These are phyloP conservation scores for Drosophila nebulosa DNA, from an alignment of 1,140 invertebrate genomes.

Conservation along the genomic window DNA sequence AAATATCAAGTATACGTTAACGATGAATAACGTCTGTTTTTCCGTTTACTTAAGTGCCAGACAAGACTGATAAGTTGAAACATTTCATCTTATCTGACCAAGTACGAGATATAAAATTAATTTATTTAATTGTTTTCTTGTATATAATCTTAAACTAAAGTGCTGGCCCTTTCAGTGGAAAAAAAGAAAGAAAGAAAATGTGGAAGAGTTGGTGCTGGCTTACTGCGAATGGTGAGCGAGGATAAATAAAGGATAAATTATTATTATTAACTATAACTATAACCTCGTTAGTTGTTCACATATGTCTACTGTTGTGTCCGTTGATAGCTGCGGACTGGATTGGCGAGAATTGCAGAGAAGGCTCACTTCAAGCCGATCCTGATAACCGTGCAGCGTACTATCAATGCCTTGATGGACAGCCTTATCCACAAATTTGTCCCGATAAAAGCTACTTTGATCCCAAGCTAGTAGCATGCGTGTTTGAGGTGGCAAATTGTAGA, in stretches of 20 bases:
- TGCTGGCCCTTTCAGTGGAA: not conserved
- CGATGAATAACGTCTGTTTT: not conserved
- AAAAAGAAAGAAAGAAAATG: not conserved
- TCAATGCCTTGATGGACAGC: not conserved
- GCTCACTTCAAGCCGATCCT: not conserved
- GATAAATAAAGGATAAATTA: not conserved
- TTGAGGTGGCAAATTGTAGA: not conserved
- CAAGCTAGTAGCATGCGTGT: not conserved
- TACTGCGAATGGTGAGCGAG: not conserved
- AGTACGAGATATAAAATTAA: not conserved
- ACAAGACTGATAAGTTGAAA: not conserved
- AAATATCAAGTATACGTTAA: not conserved
- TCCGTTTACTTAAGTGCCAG: not conserved
- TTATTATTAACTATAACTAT: not conserved
- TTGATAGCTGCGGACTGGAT: not conserved
- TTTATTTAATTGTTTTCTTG: not conserved
- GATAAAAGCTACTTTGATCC: not conserved
- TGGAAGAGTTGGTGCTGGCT: not conserved
- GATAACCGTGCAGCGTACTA: not conserved
- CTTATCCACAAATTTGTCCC: not conserved
- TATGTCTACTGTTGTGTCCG: not conserved
- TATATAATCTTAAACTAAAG: not conserved
- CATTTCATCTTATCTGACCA: not conserved
- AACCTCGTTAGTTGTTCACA: not conserved
- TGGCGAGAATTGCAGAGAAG: not conserved